Conservation (phyloP, 1,140 invertebrate genomes). For the Drosophila carrolli region DNA sequence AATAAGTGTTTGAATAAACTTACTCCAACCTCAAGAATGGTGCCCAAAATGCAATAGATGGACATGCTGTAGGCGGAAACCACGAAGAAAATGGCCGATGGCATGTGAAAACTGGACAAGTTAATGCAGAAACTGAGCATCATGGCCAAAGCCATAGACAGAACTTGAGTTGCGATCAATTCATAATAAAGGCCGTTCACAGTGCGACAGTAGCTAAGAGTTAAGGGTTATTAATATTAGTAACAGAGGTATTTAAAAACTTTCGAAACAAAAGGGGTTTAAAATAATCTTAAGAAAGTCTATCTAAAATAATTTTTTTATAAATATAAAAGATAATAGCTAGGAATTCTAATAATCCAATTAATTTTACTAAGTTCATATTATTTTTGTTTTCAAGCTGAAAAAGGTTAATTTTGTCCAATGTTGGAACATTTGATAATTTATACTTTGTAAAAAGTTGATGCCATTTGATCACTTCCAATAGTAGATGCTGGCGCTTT, state of each 20-base stretch:
- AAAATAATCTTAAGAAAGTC: no score
- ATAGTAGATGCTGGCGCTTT: conserved; percentile 4
- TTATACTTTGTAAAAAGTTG: conserved; percentile 56
- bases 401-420: background rate
- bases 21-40: conserved; percentile 61
- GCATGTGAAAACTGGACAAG: conserved; percentile 46
- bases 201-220: conserved; percentile 40
- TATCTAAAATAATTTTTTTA: no score
- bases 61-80: conserved; percentile 59
- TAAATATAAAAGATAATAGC: no score
- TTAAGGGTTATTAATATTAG: background rate
- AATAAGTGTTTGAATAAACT: background rate
- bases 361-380: no score
- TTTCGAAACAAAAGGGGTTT: no score
- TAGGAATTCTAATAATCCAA: no score
- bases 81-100: conserved; percentile 47
- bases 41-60: conserved; percentile 65
- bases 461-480: conserved; percentile 68
- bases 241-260: background rate
- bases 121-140: conserved; percentile 52
- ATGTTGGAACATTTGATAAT: no score
- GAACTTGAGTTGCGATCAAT: conserved; percentile 55
- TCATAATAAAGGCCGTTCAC: conserved; percentile 53
- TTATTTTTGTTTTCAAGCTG: no score
- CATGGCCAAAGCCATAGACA: conserved; percentile 45